A percentile compares a stretch with the other conserved stretches of the same genome.
Evolutionary conservation across 2,888 invertebrate species (phyloP).

Genomic region (Toxonevra muliebris): DNA sequence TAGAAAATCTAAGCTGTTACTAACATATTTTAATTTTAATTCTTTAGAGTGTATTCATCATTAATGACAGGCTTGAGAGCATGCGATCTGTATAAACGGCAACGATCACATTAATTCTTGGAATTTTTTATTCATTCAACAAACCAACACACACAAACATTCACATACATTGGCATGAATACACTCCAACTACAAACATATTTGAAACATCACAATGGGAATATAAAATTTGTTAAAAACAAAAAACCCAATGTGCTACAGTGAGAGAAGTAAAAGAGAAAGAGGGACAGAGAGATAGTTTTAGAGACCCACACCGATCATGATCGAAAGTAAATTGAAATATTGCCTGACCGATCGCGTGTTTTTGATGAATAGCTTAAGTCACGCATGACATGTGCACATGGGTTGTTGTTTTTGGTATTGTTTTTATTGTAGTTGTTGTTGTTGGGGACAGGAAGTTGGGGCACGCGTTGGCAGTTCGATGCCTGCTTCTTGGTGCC

Average conservation of each 20-base stretch:
- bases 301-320: not conserved
- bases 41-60: too few species aligned
- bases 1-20: too few species aligned
- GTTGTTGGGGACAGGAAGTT: slow-evolving; percentile 16
- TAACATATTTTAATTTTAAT: too few species aligned
- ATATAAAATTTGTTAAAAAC: too few species aligned
- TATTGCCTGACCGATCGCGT: slow-evolving; percentile 22
- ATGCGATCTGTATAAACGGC: slow-evolving; percentile 3
- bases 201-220: not conserved
- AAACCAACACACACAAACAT: slow-evolving; percentile 13
- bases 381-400: slow-evolving; percentile 33
- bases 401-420: too few species aligned
- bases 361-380: slow-evolving; percentile 29
- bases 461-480: slow-evolving; percentile 27
- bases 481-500: not conserved
- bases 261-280: not conserved
- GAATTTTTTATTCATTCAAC: slow-evolving; percentile 21
- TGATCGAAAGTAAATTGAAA: slow-evolving; percentile 20
- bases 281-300: not conserved
- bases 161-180: slow-evolving; percentile 7
- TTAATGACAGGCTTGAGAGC: too few species aligned
- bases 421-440: not conserved
- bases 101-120: slow-evolving; percentile 23
- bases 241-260: too few species aligned
- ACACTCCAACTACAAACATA: not conserved